Evolutionary conservation across 2,797 vertebrate species (phyloP).

Genomic region (Cuniculus paca): DNA sequence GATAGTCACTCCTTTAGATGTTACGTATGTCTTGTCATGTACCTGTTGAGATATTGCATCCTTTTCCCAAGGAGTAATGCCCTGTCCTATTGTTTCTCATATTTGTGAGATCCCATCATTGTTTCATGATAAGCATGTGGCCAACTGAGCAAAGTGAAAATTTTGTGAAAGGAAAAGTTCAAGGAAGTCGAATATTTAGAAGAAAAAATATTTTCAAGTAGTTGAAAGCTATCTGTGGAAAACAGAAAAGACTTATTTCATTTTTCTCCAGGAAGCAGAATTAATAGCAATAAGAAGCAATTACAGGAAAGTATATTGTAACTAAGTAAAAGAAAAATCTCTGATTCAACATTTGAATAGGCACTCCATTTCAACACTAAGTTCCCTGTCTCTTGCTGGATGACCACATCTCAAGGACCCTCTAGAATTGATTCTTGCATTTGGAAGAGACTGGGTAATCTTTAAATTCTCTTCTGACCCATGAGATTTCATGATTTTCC

Average conservation of each 20-base stretch:
- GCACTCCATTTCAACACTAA: not conserved
- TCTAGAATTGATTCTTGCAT: not conserved
- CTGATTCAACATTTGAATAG: slow-evolving; percentile 13
- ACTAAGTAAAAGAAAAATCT: not conserved
- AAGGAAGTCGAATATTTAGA: not conserved
- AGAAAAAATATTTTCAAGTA: not conserved
- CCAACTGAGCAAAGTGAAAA: not conserved
- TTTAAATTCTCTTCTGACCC: not conserved
- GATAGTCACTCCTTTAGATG: not conserved
- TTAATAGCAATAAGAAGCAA: slow-evolving; percentile 57
- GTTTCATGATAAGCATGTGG: not conserved
- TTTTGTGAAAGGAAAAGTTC: not conserved
- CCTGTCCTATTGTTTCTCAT: not conserved
- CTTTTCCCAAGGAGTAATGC: not conserved
- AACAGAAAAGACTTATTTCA: not conserved
- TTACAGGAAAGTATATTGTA: slow-evolving; percentile 28
- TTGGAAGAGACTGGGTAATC: not conserved
- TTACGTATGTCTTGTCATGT: not conserved
- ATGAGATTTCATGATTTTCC: not conserved
- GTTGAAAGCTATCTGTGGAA: slow-evolving; percentile 20
- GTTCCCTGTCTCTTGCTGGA: not conserved
- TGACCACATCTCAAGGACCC: not conserved
- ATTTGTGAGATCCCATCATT: not conserved
- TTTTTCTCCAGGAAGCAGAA: slow-evolving; percentile 4
- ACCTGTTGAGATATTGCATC: not conserved